A percentile compares a stretch with the other conserved stretches of the same genome.
Evolutionary conservation across 53 echinoderm and acorn worm genomes (phyloP).

Genomic region (Arbacia lixula): DNA sequence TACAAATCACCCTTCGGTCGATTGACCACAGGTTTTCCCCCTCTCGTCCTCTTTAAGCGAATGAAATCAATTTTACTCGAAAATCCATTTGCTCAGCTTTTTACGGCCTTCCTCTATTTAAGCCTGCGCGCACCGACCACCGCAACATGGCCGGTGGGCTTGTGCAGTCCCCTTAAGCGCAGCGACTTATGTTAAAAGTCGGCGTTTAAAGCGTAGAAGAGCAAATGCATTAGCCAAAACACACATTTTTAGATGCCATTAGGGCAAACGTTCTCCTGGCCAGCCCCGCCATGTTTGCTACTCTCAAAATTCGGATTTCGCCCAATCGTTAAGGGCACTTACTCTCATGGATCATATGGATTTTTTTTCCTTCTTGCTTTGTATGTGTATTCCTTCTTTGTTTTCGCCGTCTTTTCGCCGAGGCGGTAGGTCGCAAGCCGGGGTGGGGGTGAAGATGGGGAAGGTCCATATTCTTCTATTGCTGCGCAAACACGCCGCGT

Average conservation of each 20-base stretch:
- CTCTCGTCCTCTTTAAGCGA: constrained; percentile 44
- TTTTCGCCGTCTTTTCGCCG: background rate
- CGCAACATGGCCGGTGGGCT: constrained; percentile 27
- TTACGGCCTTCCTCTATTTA: background rate
- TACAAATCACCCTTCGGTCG: constrained; percentile 28
- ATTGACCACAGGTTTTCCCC: constrained; percentile 29
- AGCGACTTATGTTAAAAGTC: constrained; percentile 42
- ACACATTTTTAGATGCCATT: constrained; percentile 63
- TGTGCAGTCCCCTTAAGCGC: background rate
- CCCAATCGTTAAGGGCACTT: constrained; percentile 43
- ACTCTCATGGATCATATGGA: constrained; percentile 33
- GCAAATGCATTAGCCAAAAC: constrained; percentile 63
- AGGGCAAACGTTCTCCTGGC: constrained; percentile 27
- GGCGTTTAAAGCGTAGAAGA: constrained; percentile 41
- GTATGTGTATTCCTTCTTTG: background rate
- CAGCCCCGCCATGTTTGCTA: constrained; percentile 40
- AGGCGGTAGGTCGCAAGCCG: constrained; percentile 12
- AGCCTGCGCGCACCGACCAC: background rate
- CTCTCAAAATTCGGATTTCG: constrained; percentile 31
- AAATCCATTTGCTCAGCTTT: constrained; percentile 53
- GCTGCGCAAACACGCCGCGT: constrained; percentile 36
- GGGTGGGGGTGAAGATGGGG: background rate
- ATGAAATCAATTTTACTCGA: constrained; percentile 55
- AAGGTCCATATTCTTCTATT: constrained; percentile 32
- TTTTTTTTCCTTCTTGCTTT: constrained; percentile 23